Base-by-base conservation (phyloP, 2,797 vertebrate genomes). In the Platalea minor region DNA sequence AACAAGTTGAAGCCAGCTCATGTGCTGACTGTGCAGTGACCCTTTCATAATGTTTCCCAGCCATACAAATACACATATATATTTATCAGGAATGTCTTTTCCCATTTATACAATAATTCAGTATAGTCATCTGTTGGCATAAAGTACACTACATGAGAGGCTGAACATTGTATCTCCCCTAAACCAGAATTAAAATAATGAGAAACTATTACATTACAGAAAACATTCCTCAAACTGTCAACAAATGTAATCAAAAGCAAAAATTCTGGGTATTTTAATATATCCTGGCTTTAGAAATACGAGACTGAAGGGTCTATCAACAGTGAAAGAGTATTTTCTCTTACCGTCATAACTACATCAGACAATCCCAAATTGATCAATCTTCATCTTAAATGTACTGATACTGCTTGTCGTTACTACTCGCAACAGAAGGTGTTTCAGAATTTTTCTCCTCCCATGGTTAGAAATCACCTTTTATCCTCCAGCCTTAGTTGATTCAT, bases 41-140 rank as follows among this genome's bases (percentile, higher is more conserved):
- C 94, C 84, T 56, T 95, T n/a, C 85, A 54, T 89, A 96, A 96
- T 23, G 57, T 57, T 89, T 94, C 77, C 84, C 78, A 93, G 95
- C 43, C 92, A 89, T 10, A 77, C 19, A 86, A 56, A 91, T 37
- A 80, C 24, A 79, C 48, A 80, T 46, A 91, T 60, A 48, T 74
- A 89, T 89, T 89, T 91, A 94, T 83, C 63, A 79, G 83, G 67
- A 96, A 91, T 54, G 56, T 50, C 61, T 94, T 92, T 91, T 68
- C 63, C 63, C 79, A 76, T 89, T 96, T 95, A 86, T 65, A 53
- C 17, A 81, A 39, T 45, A 94, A 95, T 94, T 92, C 85, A 80
- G n/a, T 85, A 85, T 7, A 89, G 70, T 69, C 24, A 93, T 91
- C 67, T 87, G 56, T 18, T 93, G 77, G 83, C 77, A 85, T 53